Base-by-base conservation (phyloP, 2,888 invertebrate species). In the Cheilosia soror region DNA sequence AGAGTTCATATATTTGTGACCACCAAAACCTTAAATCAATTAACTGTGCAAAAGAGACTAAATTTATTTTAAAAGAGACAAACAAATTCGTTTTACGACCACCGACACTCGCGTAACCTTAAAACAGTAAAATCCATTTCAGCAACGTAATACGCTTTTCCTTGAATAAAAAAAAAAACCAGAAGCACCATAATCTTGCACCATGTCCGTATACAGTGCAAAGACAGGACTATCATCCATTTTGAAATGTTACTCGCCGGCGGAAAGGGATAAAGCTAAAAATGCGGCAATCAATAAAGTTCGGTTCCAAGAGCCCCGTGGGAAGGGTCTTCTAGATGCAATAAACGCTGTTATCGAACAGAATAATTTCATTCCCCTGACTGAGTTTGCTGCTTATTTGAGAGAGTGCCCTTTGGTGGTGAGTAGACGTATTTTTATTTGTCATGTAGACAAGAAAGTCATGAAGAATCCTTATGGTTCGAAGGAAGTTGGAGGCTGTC, bases 151-250 rank as follows among this genome's bases (percentile, higher is more conserved):
- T 53, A 57, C 25, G 13, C 68, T 76, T 42, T 25, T 37, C 33
- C 40, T 37, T 13, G 20, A 29, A 31, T 25, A 60, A 55, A 55
- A 44, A 5, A 47, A 33, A 25, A n/a, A 31, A 33, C 60, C 11
- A n/a, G 44, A 37, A 29, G 31, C 13, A 58, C 44, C 37, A 9
- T 9, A 37, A 37, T 37, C 9, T 37, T 6, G 5, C 37, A 88
- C 60, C 29, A 92, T 92, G 92, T 91, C 92, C 6, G 85, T 90
- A 4, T 90, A 88, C 58, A 91, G 90, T 60, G 89, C 87, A 9
- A 91, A 89, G 80, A 90, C 92, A 4, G 88, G 89, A 49, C 69
- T 89, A 29, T 88, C 90, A 20, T 92, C 92, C 31, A 92, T 92
- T 76, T 87, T 92, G 9, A 92, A 92, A 72, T 29, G 88, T 0